phyloP scores from a whole-genome alignment of 23 tunicate genomes.

The Clavelina lepadiformis region DNA sequence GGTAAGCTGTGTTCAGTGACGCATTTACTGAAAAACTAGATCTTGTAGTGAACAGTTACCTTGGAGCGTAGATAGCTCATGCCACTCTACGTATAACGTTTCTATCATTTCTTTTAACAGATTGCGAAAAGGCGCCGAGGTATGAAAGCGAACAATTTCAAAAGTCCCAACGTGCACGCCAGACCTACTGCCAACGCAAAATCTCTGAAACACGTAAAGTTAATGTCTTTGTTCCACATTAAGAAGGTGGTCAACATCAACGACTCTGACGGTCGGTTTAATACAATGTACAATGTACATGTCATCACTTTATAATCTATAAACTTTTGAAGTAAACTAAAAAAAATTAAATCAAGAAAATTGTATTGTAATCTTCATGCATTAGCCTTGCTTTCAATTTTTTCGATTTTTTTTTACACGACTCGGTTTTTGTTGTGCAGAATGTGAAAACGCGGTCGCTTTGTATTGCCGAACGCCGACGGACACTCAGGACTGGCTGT shows the following conservation, averaged over 20 bases:
- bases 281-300: background rate
- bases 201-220: constrained; percentile 73
- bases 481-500: constrained; percentile 78
- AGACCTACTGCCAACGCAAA: constrained; percentile 25
- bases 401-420: background rate
- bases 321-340: too few relatives aligned
- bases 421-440: constrained; percentile 7
- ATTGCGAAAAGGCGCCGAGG: constrained; percentile 69
- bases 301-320: background rate
- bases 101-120: constrained; percentile 30
- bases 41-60: background rate
- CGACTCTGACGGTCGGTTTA: constrained; percentile 69
- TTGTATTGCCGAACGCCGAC: constrained; percentile 88
- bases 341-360: background rate
- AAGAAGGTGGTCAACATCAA: constrained; percentile 76
- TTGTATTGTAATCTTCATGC: background rate
- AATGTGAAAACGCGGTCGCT: constrained; percentile 70
- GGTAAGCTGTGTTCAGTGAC: constrained; percentile 16
- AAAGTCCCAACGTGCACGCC: constrained; percentile 80
- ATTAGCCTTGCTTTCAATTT: background rate
- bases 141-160: constrained; percentile 30
- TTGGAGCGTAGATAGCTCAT: too few relatives aligned
- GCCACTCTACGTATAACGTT: too few relatives aligned
- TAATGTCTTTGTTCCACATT: constrained; percentile 79
- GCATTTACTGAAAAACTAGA: background rate